Percentiles rank a stretch among this genome's conserved stretches.
Evolutionary conservation across 2,888 invertebrate species (phyloP).

Genomic region (Chymomyza amoena): DNA sequence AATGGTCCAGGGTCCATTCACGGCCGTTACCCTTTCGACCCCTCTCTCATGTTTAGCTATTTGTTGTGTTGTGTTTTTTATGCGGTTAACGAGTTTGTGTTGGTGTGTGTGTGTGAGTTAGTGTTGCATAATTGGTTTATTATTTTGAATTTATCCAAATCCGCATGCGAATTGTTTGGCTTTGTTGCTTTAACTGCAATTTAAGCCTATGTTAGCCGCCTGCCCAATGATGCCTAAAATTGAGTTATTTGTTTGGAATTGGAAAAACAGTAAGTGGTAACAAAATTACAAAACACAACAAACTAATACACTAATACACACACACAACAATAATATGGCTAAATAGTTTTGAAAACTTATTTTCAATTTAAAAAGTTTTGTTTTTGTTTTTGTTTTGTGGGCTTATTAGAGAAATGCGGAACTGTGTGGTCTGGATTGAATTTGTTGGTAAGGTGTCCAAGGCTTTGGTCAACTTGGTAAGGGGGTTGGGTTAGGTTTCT

Average conservation of each 20-base stretch:
- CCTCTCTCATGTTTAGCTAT: not conserved
- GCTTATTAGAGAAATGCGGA: not conserved
- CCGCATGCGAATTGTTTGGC: not conserved
- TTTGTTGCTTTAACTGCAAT: conserved; percentile 4
- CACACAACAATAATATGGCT: not conserved
- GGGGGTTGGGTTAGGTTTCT: too few species aligned
- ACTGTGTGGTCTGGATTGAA: not conserved
- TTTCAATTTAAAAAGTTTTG: not conserved
- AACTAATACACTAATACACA: not conserved
- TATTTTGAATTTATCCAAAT: conserved; percentile 35
- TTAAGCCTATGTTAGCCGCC: not conserved
- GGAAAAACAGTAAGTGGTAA: not conserved
- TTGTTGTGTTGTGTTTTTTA: conserved; percentile 8
- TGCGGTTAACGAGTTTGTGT: not conserved
- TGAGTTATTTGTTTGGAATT: conserved; percentile 17
- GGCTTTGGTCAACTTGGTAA: not conserved
- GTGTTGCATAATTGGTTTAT: conserved; percentile 31
- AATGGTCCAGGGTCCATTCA: not conserved
- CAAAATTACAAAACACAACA: not conserved
- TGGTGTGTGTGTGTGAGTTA: not conserved
- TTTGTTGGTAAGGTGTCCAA: not conserved
- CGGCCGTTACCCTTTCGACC: too few species aligned
- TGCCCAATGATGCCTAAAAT: conserved; percentile 23
- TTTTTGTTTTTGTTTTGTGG: not conserved
- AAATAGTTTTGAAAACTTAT: not conserved